Base-by-base conservation (phyloP, 2,113 vertebrate genomes). In the Eudyptes chrysolophus region DNA sequence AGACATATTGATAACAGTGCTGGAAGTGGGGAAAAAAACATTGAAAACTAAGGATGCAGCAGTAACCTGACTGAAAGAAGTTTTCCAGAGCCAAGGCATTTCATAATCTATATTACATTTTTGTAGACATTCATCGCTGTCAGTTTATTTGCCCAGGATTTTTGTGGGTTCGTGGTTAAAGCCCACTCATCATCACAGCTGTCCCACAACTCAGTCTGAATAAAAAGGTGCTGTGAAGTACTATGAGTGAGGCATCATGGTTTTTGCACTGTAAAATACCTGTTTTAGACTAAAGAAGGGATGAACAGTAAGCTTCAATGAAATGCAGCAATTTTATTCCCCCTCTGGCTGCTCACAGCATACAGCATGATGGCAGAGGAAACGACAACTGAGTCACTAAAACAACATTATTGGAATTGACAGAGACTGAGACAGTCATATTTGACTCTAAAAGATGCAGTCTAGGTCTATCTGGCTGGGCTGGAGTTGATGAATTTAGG, bases 341-440 rank as follows among this genome's bases (percentile, higher is more conserved):
- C 94, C 60, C 72, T 94, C 32, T 87, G 70, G 79, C 86, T 82
- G 49, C 72, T 81, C n/a, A 92, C 1, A 2, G 66, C 38, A 76
- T 88, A 82, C 55, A 86, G 60, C 13, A 55, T 13, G 21, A 93
- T 88, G 75, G 83, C 51, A 57, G 80, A 93, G n/a, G 49, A 92
- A 86, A 95, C 11, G 66, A 89, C 83, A 86, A 48, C 75, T 34
- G 69, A 84, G 54, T 93, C 70, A 78, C 71, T 95, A 69, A 96
- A 96, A 79, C 48, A 44, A 40, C 20, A 34, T 62, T 57, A 93
- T 38, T 89, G 36, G 84, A 78, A 91, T 52, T 68, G 83, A 64
- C 65, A 71, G 87, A 64, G 75, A 92, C 64, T 81, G 84, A 91
- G n/a, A 70, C 71, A 89, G 69, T 62, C 69, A 57, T 46, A 71